Conservation (phyloP, 2,888 invertebrate species). For the Drosophila robusta region DNA sequence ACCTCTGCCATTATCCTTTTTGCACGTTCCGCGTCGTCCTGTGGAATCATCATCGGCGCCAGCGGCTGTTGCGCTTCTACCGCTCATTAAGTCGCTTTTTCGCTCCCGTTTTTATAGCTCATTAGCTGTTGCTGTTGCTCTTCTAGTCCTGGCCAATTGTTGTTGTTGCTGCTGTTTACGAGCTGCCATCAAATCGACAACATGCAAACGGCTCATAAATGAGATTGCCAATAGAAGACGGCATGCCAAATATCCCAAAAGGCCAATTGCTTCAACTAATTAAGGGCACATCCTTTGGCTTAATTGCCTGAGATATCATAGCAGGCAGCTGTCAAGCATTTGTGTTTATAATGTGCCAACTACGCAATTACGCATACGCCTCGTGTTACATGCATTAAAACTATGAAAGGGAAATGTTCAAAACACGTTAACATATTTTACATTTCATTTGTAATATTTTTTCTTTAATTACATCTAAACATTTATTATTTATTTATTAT, state of each 20-base stretch:
- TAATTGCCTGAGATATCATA: background rate
- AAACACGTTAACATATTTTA: too few species aligned
- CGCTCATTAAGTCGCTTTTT: conserved; percentile 52
- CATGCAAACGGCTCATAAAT: conserved; percentile 59
- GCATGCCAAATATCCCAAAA: conserved; percentile 4
- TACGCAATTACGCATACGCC: conserved; percentile 26
- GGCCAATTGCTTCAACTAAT: conserved; percentile 28
- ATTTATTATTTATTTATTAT: too few species aligned
- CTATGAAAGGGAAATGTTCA: too few species aligned
- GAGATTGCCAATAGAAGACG: conserved; percentile 16
- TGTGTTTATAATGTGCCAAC: background rate
- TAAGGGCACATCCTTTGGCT: conserved; percentile 21
- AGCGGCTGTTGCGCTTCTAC: conserved; percentile 39
- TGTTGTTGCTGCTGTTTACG: conserved; percentile 34
- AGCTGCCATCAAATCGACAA: conserved; percentile 54
- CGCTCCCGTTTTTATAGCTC: conserved; percentile 42
- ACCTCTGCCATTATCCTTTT: conserved; percentile 39
- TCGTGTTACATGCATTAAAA: background rate
- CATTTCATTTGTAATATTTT: too few species aligned
- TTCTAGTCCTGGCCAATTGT: conserved; percentile 20
- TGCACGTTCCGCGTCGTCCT: conserved; percentile 8
- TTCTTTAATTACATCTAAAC: too few species aligned
- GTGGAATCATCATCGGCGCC: conserved; percentile 33
- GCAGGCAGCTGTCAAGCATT: background rate
- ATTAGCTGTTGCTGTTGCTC: conserved; percentile 44